Base-by-base conservation (phyloP, 2,888 invertebrate genomes). In the Orthosia gothica region DNA sequence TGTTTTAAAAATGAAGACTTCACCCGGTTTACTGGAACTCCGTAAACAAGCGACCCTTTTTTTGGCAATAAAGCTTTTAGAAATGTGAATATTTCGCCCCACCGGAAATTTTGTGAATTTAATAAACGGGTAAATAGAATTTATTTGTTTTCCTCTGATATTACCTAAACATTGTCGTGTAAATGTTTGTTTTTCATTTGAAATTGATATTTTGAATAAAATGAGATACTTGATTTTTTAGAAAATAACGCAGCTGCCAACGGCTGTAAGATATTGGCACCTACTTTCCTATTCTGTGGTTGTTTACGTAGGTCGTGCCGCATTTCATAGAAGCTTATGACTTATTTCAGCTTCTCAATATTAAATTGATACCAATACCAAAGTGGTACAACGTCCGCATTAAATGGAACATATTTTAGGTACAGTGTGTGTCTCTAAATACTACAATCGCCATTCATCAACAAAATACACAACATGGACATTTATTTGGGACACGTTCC, bases 401-500 rank as follows among this genome's bases (percentile, higher is more conserved):
- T n/a, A 13, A 59, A 59, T 59, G 13, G 13, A 40, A 5, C 20
- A 59, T 13, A 59, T 20, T 45, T 15, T n/a, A 12, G 18, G 11
- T 58, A 26, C 26, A 74, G n/a, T 68, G 15, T 50, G 57, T 11
- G 7, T 32, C 50, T 70, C 32, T 70, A 79, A 70, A 68, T 47
- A 70, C 55, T 69, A 62, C 57, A 61, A 65, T 45, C 18, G 40
- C 68, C 69, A 83, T 82, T 74, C 68, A 74, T 70, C 70, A 65
- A 71, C 59, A 65, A 70, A 85, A 77, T 72, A 75, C 70, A 74
- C 61, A 70, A 81, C 26, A 72, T 61, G 61, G 54, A 79, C 75
- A 81, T 79, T 73, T 86, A 86, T 86, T 77, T 77, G 49, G 58
- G 76, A 83, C 87, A 85, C 74, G 79, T 76, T 32, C 81, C 71